Conservation (phyloP, 2,888 invertebrate species). For the Schizotus pectinicornis region DNA sequence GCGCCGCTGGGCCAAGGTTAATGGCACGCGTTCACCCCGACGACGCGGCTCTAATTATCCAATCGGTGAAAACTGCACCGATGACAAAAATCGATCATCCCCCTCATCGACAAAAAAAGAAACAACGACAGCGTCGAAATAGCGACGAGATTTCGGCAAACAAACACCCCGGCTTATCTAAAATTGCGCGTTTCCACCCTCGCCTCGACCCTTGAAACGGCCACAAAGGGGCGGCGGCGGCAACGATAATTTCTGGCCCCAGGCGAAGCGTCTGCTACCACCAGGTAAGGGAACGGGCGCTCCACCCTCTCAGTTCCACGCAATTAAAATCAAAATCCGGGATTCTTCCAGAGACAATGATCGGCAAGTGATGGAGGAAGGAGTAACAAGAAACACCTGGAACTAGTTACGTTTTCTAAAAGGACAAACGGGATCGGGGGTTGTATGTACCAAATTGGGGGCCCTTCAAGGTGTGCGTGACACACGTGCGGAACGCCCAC, state of each 20-base stretch:
- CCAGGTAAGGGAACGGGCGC: too few relatives aligned
- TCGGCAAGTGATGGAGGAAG: too few relatives aligned
- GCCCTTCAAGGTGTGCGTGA: not conserved
- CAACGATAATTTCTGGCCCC: too few relatives aligned
- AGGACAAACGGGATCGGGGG: too few relatives aligned
- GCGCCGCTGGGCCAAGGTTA: constrained; percentile 39
- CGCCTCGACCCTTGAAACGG: not conserved
- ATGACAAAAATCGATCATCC: not conserved
- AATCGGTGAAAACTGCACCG: not conserved
- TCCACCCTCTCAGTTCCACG: too few relatives aligned
- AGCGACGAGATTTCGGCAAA: too few relatives aligned
- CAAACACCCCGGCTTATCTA: constrained; percentile 5
- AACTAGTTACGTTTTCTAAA: too few relatives aligned
- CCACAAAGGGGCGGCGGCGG: not conserved
- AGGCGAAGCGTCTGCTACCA: too few relatives aligned
- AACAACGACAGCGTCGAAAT: not conserved
- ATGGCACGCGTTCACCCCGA: constrained; percentile 36
- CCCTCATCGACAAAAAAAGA: not conserved
- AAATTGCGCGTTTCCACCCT: constrained; percentile 34
- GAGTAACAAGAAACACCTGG: too few relatives aligned
- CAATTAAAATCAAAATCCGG: too few relatives aligned
- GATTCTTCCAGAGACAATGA: too few relatives aligned
- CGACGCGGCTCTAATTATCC: not conserved
- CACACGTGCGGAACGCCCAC: constrained; percentile 2
- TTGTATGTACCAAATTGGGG: too few relatives aligned